Evolutionary conservation across 2,888 invertebrate genomes (phyloP), one percentile per base, ranked within the genome.

Genomic region (Pristionchus maxplancki): DNA sequence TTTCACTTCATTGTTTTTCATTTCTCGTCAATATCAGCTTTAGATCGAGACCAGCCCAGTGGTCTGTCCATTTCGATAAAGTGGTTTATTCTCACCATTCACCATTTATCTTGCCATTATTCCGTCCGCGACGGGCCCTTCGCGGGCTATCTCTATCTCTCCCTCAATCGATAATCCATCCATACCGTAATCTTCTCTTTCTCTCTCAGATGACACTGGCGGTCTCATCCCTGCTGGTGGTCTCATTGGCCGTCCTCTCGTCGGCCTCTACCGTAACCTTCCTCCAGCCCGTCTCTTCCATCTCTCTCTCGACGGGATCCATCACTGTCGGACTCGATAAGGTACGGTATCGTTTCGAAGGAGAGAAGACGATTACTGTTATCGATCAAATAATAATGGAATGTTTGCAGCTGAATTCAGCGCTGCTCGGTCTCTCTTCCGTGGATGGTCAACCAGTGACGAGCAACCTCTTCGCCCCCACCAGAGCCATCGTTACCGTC

Each of bases 121-220:
- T 37, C 85, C 85, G 85, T 85, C 64, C 17, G 37, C 28, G 85
- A 64, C 85, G 85, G 64, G 85, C 85, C 85, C 40, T 85, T 58
- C 15, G 13, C 37, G 64, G 85, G 62, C 64, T 85, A 85, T 64
- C 85, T 85, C 34, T 24, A 0, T 81, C 48, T n/a, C 31, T 4
- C 31, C 13, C 50, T 15, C 50, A n/a, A 44, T 78, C 78, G 24
- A 74, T 74, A 24, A 44, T 44, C 24, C 6, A 15, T 37, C 34
- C 40, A 40, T 78, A 44, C 37, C 78, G 37, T 37, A 78, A 1
- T 48, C 48, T 28, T 74, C 74, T 17, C 62, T 34, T 44, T 11
- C 24, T 8, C 24, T 44, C 4, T 78, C 78, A 83, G 82, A 83
- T 83, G 82, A 83, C 82, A 44, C 82, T 83, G 82, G 53, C 50